These are phyloP conservation scores for Adineta ricciae DNA, from an alignment of 2,888 invertebrate species.

Conservation along the genomic window DNA sequence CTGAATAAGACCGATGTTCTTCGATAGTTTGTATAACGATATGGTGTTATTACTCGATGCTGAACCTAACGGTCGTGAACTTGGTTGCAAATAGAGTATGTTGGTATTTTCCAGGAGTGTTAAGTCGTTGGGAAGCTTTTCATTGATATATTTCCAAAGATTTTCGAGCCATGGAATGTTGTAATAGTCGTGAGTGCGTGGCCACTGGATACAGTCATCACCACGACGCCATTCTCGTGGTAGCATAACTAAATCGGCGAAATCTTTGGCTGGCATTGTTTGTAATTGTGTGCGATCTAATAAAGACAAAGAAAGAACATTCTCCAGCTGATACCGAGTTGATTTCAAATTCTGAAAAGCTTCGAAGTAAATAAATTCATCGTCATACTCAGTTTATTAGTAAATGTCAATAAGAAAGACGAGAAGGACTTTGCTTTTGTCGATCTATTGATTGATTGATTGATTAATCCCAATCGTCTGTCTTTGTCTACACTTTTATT, in stretches of 20 bases:
- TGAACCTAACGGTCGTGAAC: not conserved
- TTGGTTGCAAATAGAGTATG: slow-evolving; percentile 17
- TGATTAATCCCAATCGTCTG: not conserved
- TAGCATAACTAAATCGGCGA: slow-evolving; percentile 30
- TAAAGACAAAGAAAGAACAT: not conserved
- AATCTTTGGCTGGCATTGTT: slow-evolving; percentile 29
- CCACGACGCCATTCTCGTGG: slow-evolving; percentile 33
- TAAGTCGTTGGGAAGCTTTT: slow-evolving; percentile 31
- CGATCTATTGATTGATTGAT: not conserved
- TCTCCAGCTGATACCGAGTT: not conserved
- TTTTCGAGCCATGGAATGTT: slow-evolving; percentile 32
- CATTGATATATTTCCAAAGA: slow-evolving; percentile 33
- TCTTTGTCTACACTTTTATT: not conserved
- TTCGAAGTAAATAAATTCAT: not conserved
- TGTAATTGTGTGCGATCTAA: slow-evolving; percentile 32
- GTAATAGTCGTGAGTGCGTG: slow-evolving; percentile 26
- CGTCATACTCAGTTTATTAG: not conserved
- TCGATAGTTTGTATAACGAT: slow-evolving; percentile 30
- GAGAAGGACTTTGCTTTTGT: too few species aligned
- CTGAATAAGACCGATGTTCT: slow-evolving; percentile 26
- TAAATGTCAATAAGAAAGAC: not conserved
- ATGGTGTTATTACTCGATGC: not conserved
- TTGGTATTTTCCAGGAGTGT: slow-evolving; percentile 27
- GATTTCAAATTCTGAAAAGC: too few species aligned
- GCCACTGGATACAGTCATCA: slow-evolving; percentile 30